These are phyloP conservation scores for Montipora capricornis DNA, from an alignment of 64 coral and sea anemone species.

Conservation along the genomic window DNA sequence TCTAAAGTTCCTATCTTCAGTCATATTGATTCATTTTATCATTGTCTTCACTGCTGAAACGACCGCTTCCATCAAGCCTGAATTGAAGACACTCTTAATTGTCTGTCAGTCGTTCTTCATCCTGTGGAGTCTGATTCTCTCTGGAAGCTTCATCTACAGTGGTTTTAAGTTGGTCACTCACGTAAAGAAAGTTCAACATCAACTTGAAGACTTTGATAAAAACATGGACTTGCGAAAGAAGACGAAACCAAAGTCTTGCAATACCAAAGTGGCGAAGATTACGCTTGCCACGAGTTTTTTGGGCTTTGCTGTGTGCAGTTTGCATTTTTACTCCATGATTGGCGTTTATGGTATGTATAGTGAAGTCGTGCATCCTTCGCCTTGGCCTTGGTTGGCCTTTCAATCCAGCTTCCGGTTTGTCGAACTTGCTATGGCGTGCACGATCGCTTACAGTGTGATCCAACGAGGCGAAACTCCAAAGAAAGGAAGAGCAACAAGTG, in stretches of 20 bases:
- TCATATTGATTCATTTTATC: slow-evolving; percentile 45
- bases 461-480: slow-evolving; percentile 5
- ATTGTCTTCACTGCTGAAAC: slow-evolving; percentile 53
- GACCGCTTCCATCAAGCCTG: slow-evolving; percentile 27
- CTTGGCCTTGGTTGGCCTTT: slow-evolving; percentile 77
- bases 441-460: slow-evolving; percentile 68
- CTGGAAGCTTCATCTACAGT: slow-evolving; percentile 69
- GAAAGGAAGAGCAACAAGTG: background rate
- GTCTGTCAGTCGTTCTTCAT: slow-evolving; percentile 81
- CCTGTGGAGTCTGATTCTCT: slow-evolving; percentile 62
- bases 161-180: slow-evolving; percentile 52
- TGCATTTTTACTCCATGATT: slow-evolving; percentile 75
- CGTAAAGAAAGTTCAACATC: background rate
- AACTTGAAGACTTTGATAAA: slow-evolving; percentile 19
- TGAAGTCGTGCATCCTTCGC: slow-evolving; percentile 33
- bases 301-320: slow-evolving; percentile 48
- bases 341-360: slow-evolving; percentile 74
- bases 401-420: slow-evolving; percentile 63
- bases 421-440: slow-evolving; percentile 67
- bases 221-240: background rate
- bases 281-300: slow-evolving; percentile 55
- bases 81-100: slow-evolving; percentile 28
- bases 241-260: background rate
- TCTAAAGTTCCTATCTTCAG: slow-evolving; percentile 21
- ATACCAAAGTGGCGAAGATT: slow-evolving; percentile 61